phyloP scores from a whole-genome alignment of 92 coral and sea anemone genomes.

The Paramuricea clavata region DNA sequence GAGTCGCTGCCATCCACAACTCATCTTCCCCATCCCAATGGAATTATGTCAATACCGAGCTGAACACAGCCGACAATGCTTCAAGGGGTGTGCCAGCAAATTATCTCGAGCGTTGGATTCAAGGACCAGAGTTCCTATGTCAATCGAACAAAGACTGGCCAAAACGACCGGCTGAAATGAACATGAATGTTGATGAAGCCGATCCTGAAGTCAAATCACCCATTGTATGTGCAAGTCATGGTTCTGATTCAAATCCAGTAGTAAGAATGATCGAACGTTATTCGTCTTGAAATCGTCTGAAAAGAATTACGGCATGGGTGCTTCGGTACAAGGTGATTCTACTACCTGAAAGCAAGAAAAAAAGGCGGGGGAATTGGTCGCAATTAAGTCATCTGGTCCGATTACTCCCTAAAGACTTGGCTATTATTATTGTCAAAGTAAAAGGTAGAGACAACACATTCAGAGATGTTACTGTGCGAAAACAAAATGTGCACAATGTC shows the following conservation, averaged over 20 bases:
- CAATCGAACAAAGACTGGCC: slow-evolving; percentile 62
- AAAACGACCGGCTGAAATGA: slow-evolving; percentile 25
- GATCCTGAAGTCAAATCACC: slow-evolving; percentile 70
- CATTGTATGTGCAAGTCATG: slow-evolving; percentile 23
- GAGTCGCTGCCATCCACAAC: slow-evolving; percentile 67
- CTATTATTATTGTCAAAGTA: too few species aligned
- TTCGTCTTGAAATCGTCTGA: slow-evolving; percentile 42
- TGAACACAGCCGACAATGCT: slow-evolving; percentile 58
- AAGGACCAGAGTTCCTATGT: slow-evolving; percentile 31
- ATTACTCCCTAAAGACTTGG: too few species aligned
- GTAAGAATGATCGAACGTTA: slow-evolving; percentile 53
- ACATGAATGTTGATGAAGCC: neutral
- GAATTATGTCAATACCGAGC: slow-evolving; percentile 69
- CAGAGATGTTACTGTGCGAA: too few species aligned
- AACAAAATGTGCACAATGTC: too few species aligned
- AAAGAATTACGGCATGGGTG: slow-evolving; percentile 54
- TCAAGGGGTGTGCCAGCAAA: slow-evolving; percentile 66
- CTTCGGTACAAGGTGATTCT: slow-evolving; percentile 15
- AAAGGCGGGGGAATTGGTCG: slow-evolving; percentile 32
- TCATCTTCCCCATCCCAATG: slow-evolving; percentile 66
- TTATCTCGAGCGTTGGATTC: slow-evolving; percentile 57
- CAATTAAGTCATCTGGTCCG: neutral
- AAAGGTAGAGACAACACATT: too few species aligned
- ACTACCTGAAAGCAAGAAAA: slow-evolving; percentile 25
- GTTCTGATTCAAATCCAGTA: slow-evolving; percentile 15